Conservation (phyloP, 2,797 vertebrate genomes). For the Pelobates cultripes region DNA sequence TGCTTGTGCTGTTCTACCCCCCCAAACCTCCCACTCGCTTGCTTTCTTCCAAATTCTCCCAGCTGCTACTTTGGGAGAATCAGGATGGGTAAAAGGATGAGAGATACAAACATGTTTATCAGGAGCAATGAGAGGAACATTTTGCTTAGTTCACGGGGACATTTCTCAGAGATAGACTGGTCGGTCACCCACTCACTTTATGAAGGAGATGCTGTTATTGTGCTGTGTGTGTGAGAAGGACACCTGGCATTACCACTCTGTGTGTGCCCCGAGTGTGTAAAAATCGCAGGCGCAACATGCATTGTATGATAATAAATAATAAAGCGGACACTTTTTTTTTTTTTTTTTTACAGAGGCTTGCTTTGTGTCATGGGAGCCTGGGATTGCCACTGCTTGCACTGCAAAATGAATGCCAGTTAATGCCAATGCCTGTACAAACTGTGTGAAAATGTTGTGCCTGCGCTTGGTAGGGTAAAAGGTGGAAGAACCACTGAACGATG, state of each 20-base stretch:
- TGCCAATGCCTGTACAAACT: background rate
- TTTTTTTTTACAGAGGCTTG: background rate
- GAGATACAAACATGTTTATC: conserved; percentile 52
- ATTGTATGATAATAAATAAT: background rate
- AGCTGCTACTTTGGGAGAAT: conserved; percentile 37
- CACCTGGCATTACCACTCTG: no score
- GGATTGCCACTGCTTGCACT: background rate
- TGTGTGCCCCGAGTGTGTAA: background rate
- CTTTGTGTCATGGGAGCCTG: background rate
- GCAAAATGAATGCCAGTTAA: background rate
- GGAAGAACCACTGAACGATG: background rate
- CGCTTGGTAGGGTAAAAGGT: background rate
- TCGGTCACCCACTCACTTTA: conserved; percentile 33
- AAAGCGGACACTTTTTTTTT: no score
- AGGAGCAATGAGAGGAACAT: conserved; percentile 28
- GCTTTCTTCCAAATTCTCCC: conserved; percentile 9
- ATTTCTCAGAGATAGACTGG: background rate
- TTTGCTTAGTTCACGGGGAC: conserved; percentile 28
- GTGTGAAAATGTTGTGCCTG: background rate
- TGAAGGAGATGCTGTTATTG: background rate
- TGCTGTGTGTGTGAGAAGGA: no score
- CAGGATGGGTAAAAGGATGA: conserved; percentile 1
- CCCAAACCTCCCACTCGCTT: conserved; percentile 21
- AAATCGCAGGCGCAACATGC: background rate
- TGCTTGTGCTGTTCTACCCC: background rate